Evolutionary conservation across 1,140 invertebrate genomes (phyloP), one percentile per base, ranked within the genome.

Genomic region (Ctenoplectra terminalis): DNA sequence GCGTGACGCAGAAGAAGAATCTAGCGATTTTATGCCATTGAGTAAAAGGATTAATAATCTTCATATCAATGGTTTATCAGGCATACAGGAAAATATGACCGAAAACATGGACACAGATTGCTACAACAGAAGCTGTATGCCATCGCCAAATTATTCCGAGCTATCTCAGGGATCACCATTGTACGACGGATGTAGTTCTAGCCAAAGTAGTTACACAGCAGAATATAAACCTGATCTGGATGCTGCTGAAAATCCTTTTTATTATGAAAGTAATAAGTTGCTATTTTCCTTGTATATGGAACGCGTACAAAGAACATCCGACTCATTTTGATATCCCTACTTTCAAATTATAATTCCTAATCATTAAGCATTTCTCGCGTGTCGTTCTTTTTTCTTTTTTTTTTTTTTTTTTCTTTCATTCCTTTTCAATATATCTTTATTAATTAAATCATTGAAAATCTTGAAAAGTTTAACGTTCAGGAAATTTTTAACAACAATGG

Each of bases 11-110:
- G 96, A 96, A 92, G 96, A 96, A 82, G 96, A 96, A 84, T 94
- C 94, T 54, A 95, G 95, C 86, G 96, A 97, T 88, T 97, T 97
- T 88, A 96, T 96, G 95, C 96, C 96, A 63, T 89, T 97, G 43
- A 97, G 96, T 34, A 97, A 97, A 92, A 94, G 96, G 87, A 97
- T 97, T 79, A 97, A 97, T 86, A 97, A 97, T 92, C 93, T 97
- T n/a, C 96, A 97, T 86, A 95, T 97, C 60, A 96, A 96, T 81
- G 88, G 89, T 58, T 88, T 93, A 15, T 90, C 90, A 1, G 88
- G 88, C 15, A 67, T 92, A 4, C 86, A 84, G 66, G 90, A 93
- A 64, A 78, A 75, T 15, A 13, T 82, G 2, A 69, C 75, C 2
- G 90, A 91, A 78, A 90, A 87, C 29, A 90, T 91, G 85, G 90